Evolutionary conservation across 2,797 vertebrate species (phyloP).

Genomic region (Erithacus rubecula): DNA sequence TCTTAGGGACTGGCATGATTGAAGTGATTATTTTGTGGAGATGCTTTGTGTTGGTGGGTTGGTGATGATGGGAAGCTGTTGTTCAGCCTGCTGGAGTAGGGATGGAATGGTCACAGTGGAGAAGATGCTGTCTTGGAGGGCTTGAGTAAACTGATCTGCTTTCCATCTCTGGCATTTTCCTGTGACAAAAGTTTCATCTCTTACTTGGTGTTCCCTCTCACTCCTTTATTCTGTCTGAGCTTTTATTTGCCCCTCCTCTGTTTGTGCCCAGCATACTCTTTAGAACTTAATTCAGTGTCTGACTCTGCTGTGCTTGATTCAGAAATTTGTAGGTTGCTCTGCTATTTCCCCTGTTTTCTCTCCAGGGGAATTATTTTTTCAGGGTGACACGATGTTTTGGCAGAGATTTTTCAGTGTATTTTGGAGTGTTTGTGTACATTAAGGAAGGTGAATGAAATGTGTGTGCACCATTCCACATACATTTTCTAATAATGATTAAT

Average conservation of each 20-base stretch:
- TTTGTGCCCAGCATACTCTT: neutral
- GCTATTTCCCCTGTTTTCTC: neutral
- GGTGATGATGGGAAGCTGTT: neutral
- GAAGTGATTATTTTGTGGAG: neutral
- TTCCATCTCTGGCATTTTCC: neutral
- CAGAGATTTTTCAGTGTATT: neutral
- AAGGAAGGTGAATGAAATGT: neutral
- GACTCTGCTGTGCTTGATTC: neutral
- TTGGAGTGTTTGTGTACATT: neutral
- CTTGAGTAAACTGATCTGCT: neutral
- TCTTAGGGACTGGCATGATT: neutral
- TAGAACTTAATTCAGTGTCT: neutral
- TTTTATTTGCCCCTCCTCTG: neutral
- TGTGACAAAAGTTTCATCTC: neutral
- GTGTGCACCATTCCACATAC: neutral
- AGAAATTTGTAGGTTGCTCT: neutral
- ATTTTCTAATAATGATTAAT: neutral
- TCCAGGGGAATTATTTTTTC: neutral
- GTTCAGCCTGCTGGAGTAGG: neutral
- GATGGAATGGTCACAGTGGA: neutral
- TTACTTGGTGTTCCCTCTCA: rapidly evolving
- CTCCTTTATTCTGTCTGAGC: neutral
- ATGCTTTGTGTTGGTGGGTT: neutral
- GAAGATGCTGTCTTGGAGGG: neutral
- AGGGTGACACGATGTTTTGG: neutral